Base-by-base conservation (phyloP, 2,797 vertebrate genomes). In the Cyclura pinguis region DNA sequence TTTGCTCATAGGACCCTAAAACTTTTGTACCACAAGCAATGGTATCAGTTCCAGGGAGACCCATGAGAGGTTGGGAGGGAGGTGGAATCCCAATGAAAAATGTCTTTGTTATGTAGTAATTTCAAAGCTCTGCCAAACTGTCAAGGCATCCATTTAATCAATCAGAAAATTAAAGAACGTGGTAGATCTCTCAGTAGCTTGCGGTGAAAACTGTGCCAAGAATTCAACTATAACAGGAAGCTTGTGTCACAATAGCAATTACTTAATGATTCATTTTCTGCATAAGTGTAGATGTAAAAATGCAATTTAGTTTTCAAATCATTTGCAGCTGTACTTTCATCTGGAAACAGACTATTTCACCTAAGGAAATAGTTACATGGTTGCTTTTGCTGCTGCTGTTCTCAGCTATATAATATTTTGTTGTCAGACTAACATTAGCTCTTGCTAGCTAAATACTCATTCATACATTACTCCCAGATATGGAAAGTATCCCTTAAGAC, bases 91-190 rank as follows among this genome's bases (percentile, higher is more conserved):
- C 27, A 62, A 50, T 96, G 95, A 97, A 97, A 96, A 93, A 86
- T 94, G 93, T 90, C 96, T 97, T 97, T 97, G 96, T 97, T 94
- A 96, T 93, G 91, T 91, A 0, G 50, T 67, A 83, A 96, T 97
- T 97, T 97, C 95, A 96, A 91, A 95, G 94, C 95, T 94, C 95
- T 96, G 95, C 96, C 96, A 97, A 97, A 97, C 97, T 96, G 97
- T 97, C 97, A 97, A 97, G 97, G 96, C 97, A 97, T 96, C 95
- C 95, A 97, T 97, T 97, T 97, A 97, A 97, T 98, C 97, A 97
- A 97, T 97, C 97, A 97, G 94, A 97, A 97, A 97, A 97, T 96
- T 96, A 96, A 97, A 97, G 95, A 96, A 97, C 92, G 96, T 94
- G 90, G 88, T 96, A 96, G 92, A 96, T 94, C 92, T 96, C 93